A percentile compares a stretch with the other conserved stretches of the same genome.
phyloP scores from a whole-genome alignment of 35 echinoderm and acorn worm genomes.

The Lytechinus pictus region DNA sequence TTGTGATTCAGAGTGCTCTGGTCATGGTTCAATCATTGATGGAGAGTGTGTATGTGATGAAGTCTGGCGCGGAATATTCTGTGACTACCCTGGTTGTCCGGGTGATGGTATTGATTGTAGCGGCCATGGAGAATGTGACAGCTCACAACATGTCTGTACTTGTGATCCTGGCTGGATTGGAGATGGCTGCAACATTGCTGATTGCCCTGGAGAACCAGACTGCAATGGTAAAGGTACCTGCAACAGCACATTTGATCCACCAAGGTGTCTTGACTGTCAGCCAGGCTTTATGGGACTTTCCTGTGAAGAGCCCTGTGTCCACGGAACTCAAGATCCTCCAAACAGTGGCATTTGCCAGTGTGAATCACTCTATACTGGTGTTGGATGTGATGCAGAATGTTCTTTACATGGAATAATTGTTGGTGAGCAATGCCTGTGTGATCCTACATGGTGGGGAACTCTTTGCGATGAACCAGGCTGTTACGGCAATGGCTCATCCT shows the following conservation, averaged over 20 bases:
- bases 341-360: slow-evolving; percentile 90
- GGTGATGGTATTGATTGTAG: slow-evolving; percentile 79
- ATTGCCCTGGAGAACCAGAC: slow-evolving; percentile 87
- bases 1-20: slow-evolving; percentile 78
- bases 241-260: slow-evolving; percentile 86
- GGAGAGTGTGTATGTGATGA: slow-evolving; percentile 69
- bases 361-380: slow-evolving; percentile 68
- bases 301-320: slow-evolving; percentile 87
- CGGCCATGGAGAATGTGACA: slow-evolving; percentile 84
- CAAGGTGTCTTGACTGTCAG: slow-evolving; percentile 71
- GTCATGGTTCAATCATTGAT: slow-evolving; percentile 68
- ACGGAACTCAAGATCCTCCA: slow-evolving; percentile 77
- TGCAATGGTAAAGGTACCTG: slow-evolving; percentile 76
- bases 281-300: slow-evolving; percentile 86
- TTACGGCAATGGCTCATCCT: slow-evolving; percentile 72
- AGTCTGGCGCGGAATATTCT: slow-evolving; percentile 75
- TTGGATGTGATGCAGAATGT: slow-evolving; percentile 87
- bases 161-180: slow-evolving; percentile 77
- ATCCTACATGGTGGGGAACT: slow-evolving; percentile 74
- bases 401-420: slow-evolving; percentile 79
- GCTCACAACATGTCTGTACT: slow-evolving; percentile 73
- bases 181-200: slow-evolving; percentile 74
- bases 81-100: slow-evolving; percentile 78
- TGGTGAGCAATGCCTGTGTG: slow-evolving; percentile 72
- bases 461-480: slow-evolving; percentile 86